These are phyloP conservation scores for Drosophila pseudoananassae DNA, from an alignment of 1,140 invertebrate species.

Conservation along the genomic window DNA sequence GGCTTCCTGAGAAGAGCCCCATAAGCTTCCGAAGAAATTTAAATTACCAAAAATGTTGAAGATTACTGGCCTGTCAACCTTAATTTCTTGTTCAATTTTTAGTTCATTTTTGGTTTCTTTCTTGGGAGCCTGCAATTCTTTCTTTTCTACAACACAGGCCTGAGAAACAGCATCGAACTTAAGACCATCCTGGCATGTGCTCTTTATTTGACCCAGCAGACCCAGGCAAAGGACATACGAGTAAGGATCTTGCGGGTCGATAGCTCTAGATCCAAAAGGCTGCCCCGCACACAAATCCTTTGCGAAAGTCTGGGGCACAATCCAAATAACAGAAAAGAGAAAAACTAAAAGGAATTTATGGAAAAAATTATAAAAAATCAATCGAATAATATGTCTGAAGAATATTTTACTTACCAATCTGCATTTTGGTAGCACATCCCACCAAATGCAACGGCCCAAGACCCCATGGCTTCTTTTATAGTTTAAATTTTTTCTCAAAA, in stretches of 20 bases:
- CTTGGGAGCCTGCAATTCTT: background rate
- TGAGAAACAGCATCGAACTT: conserved; percentile 31
- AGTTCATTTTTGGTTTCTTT: conserved; percentile 11
- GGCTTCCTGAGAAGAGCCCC: conserved; percentile 17
- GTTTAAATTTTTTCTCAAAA: background rate
- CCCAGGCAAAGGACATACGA: conserved; percentile 60
- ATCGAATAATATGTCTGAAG: background rate
- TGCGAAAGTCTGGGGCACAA: conserved; percentile 52
- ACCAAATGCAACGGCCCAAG: conserved; percentile 22
- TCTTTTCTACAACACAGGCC: conserved; percentile 24
- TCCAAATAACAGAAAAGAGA: conserved; percentile 64
- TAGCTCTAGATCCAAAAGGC: conserved; percentile 57
- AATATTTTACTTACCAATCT: conserved; percentile 49
- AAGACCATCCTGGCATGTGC: conserved; percentile 35
- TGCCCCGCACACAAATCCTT: conserved; percentile 48
- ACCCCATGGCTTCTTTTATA: conserved; percentile 48
- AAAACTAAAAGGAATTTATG: conserved; percentile 27
- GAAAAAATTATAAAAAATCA: background rate
- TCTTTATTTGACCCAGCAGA: conserved; percentile 42
- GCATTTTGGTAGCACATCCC: conserved; percentile 55
- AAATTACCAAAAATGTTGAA: conserved; percentile 59
- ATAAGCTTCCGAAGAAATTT: conserved; percentile 51
- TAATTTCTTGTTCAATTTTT: conserved; percentile 43
- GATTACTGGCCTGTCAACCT: conserved; percentile 49
- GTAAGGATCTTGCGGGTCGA: conserved; percentile 40